Percentiles rank a stretch among this genome's conserved stretches.
These are phyloP conservation scores for Caracal caracal DNA, from an alignment of 2,113 vertebrate genomes.

Conservation along the genomic window DNA sequence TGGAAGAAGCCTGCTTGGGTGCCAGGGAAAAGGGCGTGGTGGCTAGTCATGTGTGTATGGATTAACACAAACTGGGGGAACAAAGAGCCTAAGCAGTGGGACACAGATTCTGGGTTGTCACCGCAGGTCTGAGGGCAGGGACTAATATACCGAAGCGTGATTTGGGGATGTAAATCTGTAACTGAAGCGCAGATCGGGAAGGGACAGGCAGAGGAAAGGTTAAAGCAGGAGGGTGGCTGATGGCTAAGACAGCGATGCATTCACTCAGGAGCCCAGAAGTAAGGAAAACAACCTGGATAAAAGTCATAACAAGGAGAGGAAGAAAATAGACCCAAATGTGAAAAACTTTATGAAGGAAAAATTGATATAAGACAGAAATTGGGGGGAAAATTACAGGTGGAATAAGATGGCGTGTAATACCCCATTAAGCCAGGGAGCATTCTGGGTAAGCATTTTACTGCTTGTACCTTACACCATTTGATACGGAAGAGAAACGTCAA, in stretches of 20 bases:
- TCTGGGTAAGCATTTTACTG: conserved; percentile 63
- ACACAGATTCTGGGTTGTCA: neutral
- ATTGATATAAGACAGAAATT: conserved; percentile 62
- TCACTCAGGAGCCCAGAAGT: neutral
- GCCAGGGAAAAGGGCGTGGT: neutral
- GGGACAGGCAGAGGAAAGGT: neutral
- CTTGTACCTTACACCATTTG: conserved; percentile 54
- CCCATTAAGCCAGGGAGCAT: conserved; percentile 69
- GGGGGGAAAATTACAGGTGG: conserved; percentile 50
- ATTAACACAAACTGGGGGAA: neutral
- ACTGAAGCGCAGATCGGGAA: neutral
- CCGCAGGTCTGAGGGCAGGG: neutral
- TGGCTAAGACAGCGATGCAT: neutral
- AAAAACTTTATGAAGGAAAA: conserved; percentile 63
- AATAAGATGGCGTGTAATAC: conserved; percentile 59
- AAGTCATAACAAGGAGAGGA: conserved; percentile 56
- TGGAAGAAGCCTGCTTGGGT: neutral
- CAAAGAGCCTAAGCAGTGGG: neutral
- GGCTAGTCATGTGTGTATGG: neutral
- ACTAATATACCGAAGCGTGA: neutral
- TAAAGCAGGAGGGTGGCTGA: neutral
- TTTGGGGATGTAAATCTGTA: neutral
- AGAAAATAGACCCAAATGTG: conserved; percentile 36
- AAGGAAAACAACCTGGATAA: neutral
- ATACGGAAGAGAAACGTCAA: conserved; percentile 59